Evolutionary conservation across 2,888 invertebrate genomes (phyloP), one percentile per base, ranked within the genome.

Genomic region (Timema podura): DNA sequence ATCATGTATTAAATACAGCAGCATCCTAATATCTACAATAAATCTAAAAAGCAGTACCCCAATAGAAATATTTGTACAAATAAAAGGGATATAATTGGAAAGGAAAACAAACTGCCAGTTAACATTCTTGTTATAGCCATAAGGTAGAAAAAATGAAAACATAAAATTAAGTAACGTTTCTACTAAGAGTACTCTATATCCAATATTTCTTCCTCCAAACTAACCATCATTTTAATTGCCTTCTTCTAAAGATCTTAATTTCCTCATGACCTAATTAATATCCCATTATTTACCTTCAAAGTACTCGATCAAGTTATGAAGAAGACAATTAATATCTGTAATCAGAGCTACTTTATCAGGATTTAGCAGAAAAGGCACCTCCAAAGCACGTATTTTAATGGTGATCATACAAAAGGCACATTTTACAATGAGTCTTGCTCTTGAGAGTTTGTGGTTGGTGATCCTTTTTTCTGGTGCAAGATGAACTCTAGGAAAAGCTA

Each of bases 311-410:
- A 30, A 57, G 13, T 16, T 57, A 13, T 57, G 5, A 13, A 10
- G 57, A n/a, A 57, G 0, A 30, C 57, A 57, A 9, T 0, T 16
- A 7, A 13, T 57, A 15, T 57, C n/a, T 57, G 57, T 57, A 57
- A 13, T 57, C 15, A 57, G 30, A 30, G 57, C 30, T n/a, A 57
- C 57, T 57, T n/a, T 57, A 30, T 57, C 57, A n/a, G 57, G 57
- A 57, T 57, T 8, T n/a, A 57, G 6, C 15, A 57, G 57, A n/a
- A n/a, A 57, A n/a, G 57, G 57, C 57, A 57, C 57, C 57, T n/a
- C 9, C 6, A 57, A 54, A 57, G 3, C 13, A 6, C 15, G 57
- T 15, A n/a, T 16, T 11, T 57, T 57, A 15, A 57, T 57, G 5
- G 57, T 57, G n/a, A 57, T n/a, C 57, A 57, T 57, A 57, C 57